phyloP scores from a whole-genome alignment of 2,888 invertebrate species.

The Drosophila nr. perissopoda region DNA sequence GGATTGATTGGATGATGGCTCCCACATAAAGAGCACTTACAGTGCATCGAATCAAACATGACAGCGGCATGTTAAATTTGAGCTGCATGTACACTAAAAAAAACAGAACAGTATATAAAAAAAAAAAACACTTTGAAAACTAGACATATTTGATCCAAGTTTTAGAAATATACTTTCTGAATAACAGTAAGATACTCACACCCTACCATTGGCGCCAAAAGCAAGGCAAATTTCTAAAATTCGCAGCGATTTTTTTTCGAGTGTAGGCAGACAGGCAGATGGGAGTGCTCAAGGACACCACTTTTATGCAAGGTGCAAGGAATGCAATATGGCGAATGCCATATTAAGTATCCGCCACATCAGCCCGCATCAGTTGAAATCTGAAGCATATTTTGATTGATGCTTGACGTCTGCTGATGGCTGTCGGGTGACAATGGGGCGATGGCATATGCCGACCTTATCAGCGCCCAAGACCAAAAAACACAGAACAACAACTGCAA shows the following conservation, averaged over 20 bases:
- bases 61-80: constrained; percentile 16
- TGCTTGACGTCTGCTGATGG: constrained; percentile 14
- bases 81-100: constrained; percentile 32
- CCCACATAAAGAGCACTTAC: constrained; percentile 23
- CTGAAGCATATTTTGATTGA: constrained; percentile 14
- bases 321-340: constrained; percentile 14
- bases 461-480: constrained; percentile 48
- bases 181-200: neutral
- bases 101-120: neutral
- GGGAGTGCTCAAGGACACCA: neutral
- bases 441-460: constrained; percentile 57
- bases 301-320: neutral
- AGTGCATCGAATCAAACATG: constrained; percentile 2
- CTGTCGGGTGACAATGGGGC: constrained; percentile 52
- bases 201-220: neutral
- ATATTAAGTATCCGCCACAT: constrained; percentile 48
- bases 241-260: neutral
- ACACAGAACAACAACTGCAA: constrained; percentile 1
- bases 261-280: neutral
- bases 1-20: constrained; percentile 23
- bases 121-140: constrained; percentile 25
- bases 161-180: neutral
- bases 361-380: constrained; percentile 11
- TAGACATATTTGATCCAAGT: neutral
- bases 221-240: too few relatives aligned